phyloP scores from a whole-genome alignment of 1,140 invertebrate genomes.

The Globodera ellingtonae region DNA sequence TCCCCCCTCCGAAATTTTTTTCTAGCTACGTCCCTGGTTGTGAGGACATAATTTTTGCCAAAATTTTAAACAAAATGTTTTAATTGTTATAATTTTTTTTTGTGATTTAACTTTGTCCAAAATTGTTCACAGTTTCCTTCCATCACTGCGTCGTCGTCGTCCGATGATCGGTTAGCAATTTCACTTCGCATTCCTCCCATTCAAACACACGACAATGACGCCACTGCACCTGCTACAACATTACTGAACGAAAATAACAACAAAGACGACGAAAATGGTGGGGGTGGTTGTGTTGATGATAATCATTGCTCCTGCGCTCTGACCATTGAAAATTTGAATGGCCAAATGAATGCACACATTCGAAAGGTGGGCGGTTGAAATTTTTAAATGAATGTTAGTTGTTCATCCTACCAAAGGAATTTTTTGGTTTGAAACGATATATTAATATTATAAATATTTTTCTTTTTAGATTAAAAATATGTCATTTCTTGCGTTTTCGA shows the following conservation, averaged over 20 bases:
- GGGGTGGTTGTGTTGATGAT: not conserved
- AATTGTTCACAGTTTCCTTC: slow-evolving; percentile 13
- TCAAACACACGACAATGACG: not conserved
- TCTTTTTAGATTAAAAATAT: no score
- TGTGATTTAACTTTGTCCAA: no score
- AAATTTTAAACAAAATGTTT: no score
- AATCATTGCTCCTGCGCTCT: not conserved
- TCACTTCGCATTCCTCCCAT: slow-evolving; percentile 12
- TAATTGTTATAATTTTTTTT: no score
- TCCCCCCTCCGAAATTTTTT: no score
- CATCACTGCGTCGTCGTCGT: not conserved
- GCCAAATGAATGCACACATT: slow-evolving; percentile 1
- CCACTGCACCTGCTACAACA: not conserved
- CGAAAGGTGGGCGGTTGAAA: not conserved
- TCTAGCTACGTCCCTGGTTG: no score
- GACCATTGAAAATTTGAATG: slow-evolving; percentile 9
- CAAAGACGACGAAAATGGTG: not conserved
- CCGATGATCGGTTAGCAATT: slow-evolving; percentile 5
- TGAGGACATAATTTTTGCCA: no score
- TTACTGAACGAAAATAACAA: not conserved
- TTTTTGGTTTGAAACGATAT: no score
- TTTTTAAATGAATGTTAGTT: no score
- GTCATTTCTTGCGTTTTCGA: no score
- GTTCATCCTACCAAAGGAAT: no score
- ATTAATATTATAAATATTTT: no score